These are phyloP conservation scores for Phyllotreta cruciferae DNA, from an alignment of 2,888 invertebrate genomes.

Conservation along the genomic window DNA sequence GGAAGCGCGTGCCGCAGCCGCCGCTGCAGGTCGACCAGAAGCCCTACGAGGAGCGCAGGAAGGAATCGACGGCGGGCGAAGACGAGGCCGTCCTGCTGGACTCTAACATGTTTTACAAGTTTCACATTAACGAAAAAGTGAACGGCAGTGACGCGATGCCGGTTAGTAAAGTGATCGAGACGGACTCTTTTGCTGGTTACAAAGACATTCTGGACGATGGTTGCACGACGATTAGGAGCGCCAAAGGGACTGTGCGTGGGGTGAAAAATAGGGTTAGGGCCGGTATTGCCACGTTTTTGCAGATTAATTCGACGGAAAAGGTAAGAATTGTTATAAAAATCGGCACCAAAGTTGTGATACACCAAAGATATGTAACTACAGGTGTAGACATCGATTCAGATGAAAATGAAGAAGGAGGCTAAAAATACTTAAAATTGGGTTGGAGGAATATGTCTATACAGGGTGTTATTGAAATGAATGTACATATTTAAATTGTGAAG, in stretches of 20 bases:
- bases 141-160: constrained; percentile 62
- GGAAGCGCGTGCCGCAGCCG: constrained; percentile 62
- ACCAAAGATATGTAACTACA: too few relatives aligned
- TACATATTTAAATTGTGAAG: too few relatives aligned
- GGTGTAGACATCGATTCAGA: too few relatives aligned
- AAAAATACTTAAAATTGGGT: too few relatives aligned
- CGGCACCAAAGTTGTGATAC: background rate
- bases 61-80: constrained; percentile 59
- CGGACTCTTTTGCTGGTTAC: constrained; percentile 79
- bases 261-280: constrained; percentile 94
- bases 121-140: constrained; percentile 83
- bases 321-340: constrained; percentile 64
- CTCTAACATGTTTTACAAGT: constrained; percentile 81
- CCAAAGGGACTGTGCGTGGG: constrained; percentile 91
- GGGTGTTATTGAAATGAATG: too few relatives aligned
- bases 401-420: too few relatives aligned
- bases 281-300: constrained; percentile 93
- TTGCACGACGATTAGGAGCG: constrained; percentile 84
- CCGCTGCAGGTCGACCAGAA: constrained; percentile 64
- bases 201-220: constrained; percentile 73
- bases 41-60: constrained; percentile 71
- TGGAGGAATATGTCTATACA: too few relatives aligned
- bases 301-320: constrained; percentile 77
- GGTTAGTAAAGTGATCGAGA: constrained; percentile 55
- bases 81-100: constrained; percentile 62